phyloP scores from a whole-genome alignment of 2,797 vertebrate genomes.

The Meriones psammophilus region DNA sequence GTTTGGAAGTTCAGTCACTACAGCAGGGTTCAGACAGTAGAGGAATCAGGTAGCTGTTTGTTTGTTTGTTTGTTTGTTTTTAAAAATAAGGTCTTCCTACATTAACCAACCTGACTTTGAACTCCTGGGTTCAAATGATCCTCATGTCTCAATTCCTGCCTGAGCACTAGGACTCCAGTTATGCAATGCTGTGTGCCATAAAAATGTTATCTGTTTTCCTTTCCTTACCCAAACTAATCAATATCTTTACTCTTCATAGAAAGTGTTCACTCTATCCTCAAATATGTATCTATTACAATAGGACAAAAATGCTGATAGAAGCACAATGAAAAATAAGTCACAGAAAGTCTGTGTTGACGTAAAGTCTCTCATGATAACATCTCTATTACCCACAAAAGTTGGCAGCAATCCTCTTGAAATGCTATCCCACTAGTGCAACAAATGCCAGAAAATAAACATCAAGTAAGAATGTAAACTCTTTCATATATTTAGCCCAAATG shows the following conservation, averaged over 20 bases:
- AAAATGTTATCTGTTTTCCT: not conserved
- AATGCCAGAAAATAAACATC: not conserved
- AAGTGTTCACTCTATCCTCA: slow-evolving; percentile 51
- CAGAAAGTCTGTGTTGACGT: slow-evolving; percentile 20
- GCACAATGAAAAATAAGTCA: slow-evolving; percentile 36
- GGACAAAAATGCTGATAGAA: slow-evolving; percentile 37
- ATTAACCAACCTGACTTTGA: not conserved
- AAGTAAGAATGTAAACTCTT: not conserved
- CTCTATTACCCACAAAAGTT: not conserved
- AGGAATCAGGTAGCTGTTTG: slow-evolving; percentile 44
- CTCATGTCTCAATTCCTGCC: not conserved
- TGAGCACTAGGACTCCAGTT: not conserved
- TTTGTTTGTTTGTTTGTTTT: slow-evolving; percentile 9
- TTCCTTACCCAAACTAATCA: slow-evolving; percentile 21
- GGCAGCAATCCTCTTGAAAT: not conserved
- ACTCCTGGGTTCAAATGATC: not conserved
- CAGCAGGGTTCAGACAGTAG: not conserved
- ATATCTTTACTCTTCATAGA: slow-evolving; percentile 49
- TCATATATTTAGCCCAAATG: slow-evolving; percentile 36
- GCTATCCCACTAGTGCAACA: not conserved
- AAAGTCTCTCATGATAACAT: not conserved
- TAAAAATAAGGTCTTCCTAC: not conserved
- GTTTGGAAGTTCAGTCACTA: slow-evolving; percentile 32
- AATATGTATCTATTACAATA: slow-evolving; percentile 26
- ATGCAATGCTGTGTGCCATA: not conserved